A percentile compares a stretch with the other conserved stretches of the same genome.
phyloP scores from a whole-genome alignment of 2,888 invertebrate species.

The Tenthredo notha region DNA sequence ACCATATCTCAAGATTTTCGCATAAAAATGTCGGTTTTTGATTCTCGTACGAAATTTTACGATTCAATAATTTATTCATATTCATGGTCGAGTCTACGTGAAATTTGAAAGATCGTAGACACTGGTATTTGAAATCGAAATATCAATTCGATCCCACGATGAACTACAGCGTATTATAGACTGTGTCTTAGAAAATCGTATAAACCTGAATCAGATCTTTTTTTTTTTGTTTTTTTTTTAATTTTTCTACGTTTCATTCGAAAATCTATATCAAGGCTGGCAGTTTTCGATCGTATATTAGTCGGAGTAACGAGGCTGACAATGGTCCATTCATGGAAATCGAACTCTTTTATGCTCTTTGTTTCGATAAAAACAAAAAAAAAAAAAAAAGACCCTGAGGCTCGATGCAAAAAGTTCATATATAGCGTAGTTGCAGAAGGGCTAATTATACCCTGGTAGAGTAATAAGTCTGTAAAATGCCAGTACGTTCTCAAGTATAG shows the following conservation, averaged over 20 bases:
- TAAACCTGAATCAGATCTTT: not conserved
- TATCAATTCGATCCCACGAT: constrained; percentile 4
- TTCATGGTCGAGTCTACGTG: not conserved
- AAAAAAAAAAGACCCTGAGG: not conserved
- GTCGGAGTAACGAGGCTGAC: not conserved
- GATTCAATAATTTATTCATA: not conserved
- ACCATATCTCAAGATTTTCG: not conserved
- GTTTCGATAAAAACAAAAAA: not conserved
- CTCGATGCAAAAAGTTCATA: not conserved
- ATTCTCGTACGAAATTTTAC: no score
- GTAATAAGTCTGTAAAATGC: constrained; percentile 27
- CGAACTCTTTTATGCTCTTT: constrained; percentile 13
- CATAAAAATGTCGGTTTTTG: no score
- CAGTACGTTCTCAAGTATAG: constrained; percentile 37
- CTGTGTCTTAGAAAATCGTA: not conserved
- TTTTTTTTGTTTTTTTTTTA: not conserved
- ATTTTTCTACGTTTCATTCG: not conserved
- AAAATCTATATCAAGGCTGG: not conserved
- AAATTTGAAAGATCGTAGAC: not conserved
- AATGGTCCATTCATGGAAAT: not conserved
- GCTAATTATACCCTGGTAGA: not conserved
- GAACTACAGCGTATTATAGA: not conserved
- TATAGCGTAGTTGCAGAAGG: constrained; percentile 11
- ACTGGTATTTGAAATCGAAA: not conserved
- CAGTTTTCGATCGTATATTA: not conserved